Base-by-base conservation (phyloP, 2,888 invertebrate genomes). In the Malacosoma neustria region DNA sequence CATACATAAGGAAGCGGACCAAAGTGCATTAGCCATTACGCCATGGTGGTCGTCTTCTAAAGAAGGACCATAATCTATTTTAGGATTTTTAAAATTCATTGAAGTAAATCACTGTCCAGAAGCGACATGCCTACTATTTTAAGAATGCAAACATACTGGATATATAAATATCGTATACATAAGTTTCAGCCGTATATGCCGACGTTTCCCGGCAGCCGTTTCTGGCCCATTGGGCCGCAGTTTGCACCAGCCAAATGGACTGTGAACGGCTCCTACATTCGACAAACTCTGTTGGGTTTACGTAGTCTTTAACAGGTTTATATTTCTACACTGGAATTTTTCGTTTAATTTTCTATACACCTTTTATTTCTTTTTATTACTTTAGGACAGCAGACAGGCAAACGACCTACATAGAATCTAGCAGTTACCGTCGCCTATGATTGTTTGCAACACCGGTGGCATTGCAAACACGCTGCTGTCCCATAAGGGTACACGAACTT, bases 181-280 rank as follows among this genome's bases (percentile, higher is more conserved):
- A 22, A 3, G 22, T 9, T 22, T 22, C 9, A 22, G 9, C 22
- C 9, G 22, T 22, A 22, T 22, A 22, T 22, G 22, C 6, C 5
- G 9, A 9, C 7, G 5, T 22, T 22, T 7, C 4, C 4, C 22
- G 22, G 5, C 6, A 22, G 22, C 22, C 48, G 51, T 60, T 64
- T 64, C 64, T 64, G 42, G 53, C 51, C 42, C 65, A 64, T 35
- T 64, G 65, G 49, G 31, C 43, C 51, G 63, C 38, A 48, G 41
- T 50, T 46, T 43, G 54, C 49, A 53, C 46, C 22, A 35, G 48
- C 41, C 39, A 61, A 64, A 64, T 63, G 59, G 57, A 56, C 57
- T 59, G 64, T 64, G 53, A 64, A 62, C 48, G 44, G 22, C 22
- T 2, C 22, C 22, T 9, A 22, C 22, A 22, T 22, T 22, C 22